Base-by-base conservation (phyloP, 2,113 vertebrate genomes). In the Puntigrus tetrazona region DNA sequence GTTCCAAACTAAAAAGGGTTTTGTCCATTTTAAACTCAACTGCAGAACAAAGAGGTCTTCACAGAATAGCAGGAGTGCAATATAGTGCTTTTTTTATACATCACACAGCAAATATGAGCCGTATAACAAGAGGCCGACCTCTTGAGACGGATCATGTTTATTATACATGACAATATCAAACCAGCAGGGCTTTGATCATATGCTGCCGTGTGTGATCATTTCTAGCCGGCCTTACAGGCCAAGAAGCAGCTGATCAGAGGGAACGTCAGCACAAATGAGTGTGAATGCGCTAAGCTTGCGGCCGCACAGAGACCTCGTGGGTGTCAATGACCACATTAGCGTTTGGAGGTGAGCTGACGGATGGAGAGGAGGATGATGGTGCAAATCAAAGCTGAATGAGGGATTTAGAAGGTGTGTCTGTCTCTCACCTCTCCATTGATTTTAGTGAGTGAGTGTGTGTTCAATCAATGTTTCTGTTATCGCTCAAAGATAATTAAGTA, bases 361-460 rank as follows among this genome's bases (percentile, higher is more conserved):
- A 79, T 41, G 29, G 67, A 76, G 50, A 59, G 36, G 61, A 80
- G 41, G 36, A 36, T 8, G 67, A 83, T 55, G 63, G 22, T 36
- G n/a, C 20, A 61, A 73, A 73, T 79, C 75, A 73, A 61, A 50
- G 52, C 50, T 65, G 70, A 81, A 80, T 79, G 76, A 79, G 77
- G 52, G 69, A 81, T 85, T 74, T 73, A 61, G 22, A 80, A 43
- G 52, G 69, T 22, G 78, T 29, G 31, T 8, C 84, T 78, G 34
- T 78, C 83, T 84, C 63, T 43, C 47, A 69, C 31, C 74, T 72
- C 65, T 59, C 50, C 55, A 80, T 73, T 79, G 77, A 85, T 80
- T 74, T 29, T 34, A 65, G 86, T 43, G 34, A 52, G 52, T 7
- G 25, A 38, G 73, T 83, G 50, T 72, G 52, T 57, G 55, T 78